These are phyloP conservation scores for Notiomystis cincta DNA, from an alignment of 2,113 vertebrate genomes.

Conservation along the genomic window DNA sequence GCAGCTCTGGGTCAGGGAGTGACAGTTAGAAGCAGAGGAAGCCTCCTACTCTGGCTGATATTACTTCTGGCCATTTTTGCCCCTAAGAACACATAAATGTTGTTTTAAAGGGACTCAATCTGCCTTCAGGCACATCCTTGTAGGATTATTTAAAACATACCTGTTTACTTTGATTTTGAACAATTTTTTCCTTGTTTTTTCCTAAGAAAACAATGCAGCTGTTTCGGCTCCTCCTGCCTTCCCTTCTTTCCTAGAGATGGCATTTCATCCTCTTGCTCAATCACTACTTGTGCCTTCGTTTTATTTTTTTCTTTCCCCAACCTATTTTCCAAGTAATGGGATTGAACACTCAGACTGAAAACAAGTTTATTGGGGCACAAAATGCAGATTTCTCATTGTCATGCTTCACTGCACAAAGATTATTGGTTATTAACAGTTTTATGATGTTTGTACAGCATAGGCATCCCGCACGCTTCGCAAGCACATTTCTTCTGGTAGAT, in stretches of 20 bases:
- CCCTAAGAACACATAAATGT: neutral
- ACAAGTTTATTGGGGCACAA: conserved; percentile 8
- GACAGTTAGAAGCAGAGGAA: neutral
- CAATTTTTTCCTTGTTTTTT: neutral
- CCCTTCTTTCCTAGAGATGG: neutral
- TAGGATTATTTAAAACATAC: neutral
- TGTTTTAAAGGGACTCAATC: neutral
- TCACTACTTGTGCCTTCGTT: neutral
- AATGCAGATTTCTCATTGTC: conserved; percentile 11
- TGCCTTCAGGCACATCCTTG: neutral
- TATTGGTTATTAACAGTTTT: neutral
- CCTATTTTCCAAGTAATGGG: neutral
- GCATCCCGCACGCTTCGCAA: neutral
- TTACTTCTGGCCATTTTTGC: neutral
- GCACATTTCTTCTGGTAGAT: neutral
- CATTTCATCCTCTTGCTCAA: neutral
- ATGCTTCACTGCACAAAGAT: neutral
- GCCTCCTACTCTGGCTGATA: neutral
- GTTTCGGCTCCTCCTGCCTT: neutral
- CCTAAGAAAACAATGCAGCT: neutral
- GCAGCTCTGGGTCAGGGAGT: neutral
- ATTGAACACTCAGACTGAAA: neutral
- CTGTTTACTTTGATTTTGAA: neutral
- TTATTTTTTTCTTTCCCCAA: neutral
- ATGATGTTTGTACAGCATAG: neutral